phyloP scores from a whole-genome alignment of 2,888 invertebrate species.

The Callimorpha dominula region DNA sequence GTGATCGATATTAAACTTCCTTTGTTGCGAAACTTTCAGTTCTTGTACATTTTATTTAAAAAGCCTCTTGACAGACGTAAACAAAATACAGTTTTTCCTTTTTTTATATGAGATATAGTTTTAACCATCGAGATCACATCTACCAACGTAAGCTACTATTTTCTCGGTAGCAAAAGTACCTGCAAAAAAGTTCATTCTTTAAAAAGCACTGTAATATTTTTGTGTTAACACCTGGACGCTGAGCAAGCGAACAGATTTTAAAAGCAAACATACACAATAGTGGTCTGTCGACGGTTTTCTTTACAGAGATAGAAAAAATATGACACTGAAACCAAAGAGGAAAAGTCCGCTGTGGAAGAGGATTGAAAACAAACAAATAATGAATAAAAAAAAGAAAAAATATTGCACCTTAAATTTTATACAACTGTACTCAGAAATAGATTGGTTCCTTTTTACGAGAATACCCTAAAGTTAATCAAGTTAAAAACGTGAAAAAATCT shows the following conservation, averaged over 20 bases:
- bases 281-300: slow-evolving; percentile 52
- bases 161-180: not conserved
- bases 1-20: not conserved
- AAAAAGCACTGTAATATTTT: slow-evolving; percentile 67
- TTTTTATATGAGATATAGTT: too few relatives aligned
- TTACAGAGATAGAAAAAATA: slow-evolving; percentile 58
- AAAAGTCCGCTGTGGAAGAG: slow-evolving; percentile 30
- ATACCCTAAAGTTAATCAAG: slow-evolving; percentile 42
- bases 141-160: not conserved
- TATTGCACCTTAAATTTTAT: slow-evolving; percentile 12
- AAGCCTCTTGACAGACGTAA: too few relatives aligned
- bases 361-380: slow-evolving; percentile 1
- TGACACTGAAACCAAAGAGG: slow-evolving; percentile 54
- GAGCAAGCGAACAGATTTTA: slow-evolving; percentile 53
- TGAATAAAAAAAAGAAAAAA: not conserved
- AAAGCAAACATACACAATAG: slow-evolving; percentile 57
- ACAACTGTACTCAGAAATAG: slow-evolving; percentile 26
- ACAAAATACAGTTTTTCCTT: too few relatives aligned
- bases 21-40: not conserved
- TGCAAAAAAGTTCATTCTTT: slow-evolving; percentile 55
- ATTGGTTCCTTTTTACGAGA: slow-evolving; percentile 37
- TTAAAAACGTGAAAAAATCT: slow-evolving; percentile 44
- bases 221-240: slow-evolving; percentile 66
- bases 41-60: too few relatives aligned
- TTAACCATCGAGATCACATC: not conserved